phyloP scores from a whole-genome alignment of 2,113 vertebrate genomes.

The Oncorhynchus gorbuscha region DNA sequence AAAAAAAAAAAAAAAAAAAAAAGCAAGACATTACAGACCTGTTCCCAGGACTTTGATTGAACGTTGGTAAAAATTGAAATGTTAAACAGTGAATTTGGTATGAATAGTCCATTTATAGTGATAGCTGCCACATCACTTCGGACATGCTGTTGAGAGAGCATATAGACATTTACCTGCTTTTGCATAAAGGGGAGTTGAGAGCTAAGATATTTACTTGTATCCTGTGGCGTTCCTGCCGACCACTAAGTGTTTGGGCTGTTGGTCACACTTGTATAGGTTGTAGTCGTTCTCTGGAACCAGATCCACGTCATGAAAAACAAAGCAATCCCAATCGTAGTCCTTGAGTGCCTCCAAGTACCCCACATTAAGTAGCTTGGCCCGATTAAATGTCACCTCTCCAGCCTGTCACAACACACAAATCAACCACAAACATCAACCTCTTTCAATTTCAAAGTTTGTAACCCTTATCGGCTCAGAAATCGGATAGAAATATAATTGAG shows the following conservation, averaged over 20 bases:
- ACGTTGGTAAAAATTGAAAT: background rate
- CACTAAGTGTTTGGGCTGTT: conserved; percentile 91
- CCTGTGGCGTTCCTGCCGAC: conserved; percentile 94
- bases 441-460: background rate
- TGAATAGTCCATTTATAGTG: too few relatives aligned
- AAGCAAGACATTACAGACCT: background rate
- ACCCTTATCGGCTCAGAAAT: background rate
- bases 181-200: background rate
- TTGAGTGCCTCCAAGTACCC: conserved; percentile 93
- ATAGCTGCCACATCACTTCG: background rate
- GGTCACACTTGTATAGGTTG: conserved; percentile 87
- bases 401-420: conserved; percentile 68
- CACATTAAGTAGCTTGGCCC: conserved; percentile 93
- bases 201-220: conserved; percentile 82
- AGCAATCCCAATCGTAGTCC: conserved; percentile 90
- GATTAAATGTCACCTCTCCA: conserved; percentile 87
- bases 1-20: background rate
- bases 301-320: conserved; percentile 96
- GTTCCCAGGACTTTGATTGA: background rate
- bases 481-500: background rate
- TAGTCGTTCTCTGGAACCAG: conserved; percentile 93
- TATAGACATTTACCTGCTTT: background rate
- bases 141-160: background rate
- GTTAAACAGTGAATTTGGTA: background rate
- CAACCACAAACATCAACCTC: background rate